Base-by-base conservation (phyloP, 2,113 vertebrate genomes). In the Prunella fulvescens region DNA sequence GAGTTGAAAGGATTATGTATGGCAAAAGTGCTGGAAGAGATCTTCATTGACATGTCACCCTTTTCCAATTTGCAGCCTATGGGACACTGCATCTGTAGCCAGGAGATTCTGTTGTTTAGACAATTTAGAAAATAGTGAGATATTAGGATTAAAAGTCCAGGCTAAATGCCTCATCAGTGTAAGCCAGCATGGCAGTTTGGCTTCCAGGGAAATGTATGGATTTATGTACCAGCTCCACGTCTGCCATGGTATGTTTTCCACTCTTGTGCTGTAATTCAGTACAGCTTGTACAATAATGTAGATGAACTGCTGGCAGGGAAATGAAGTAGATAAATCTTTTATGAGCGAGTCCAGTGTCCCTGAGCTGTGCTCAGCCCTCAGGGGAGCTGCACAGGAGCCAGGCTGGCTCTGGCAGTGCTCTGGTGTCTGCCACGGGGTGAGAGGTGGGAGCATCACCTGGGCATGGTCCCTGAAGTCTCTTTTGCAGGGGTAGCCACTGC, bases 251-350 rank as follows among this genome's bases (percentile, higher is more conserved):
- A 3, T 80, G 76, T 94, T 96, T 90, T 88, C 85, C 64, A 58
- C 85, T 82, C 9, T 28, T 51, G 92, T 73, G 74, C 53, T 86
- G 33, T 88, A 93, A 93, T 90, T 89, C 91, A 88, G 79, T 66
- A n/a, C 56, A 85, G 87, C 81, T 87, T 77, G 67, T 80, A 64
- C 51, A 83, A 47, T 86, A 57, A 90, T 70, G 79, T 47, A 50
- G 76, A 80, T 79, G 83, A 90, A 88, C 50, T 92, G 71, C 86
- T 83, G 94, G 82, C 86, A 85, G 85, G 87, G 91, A 96, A 95
- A 83, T 40, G 4, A 81, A 92, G 84, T 24, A 66, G 79, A 79
- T 87, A 57, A 94, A 95, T 94, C 74, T 62, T 92, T 70, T 39
- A 39, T 73, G 73, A 64, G 58, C 67, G 72, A 66, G 60, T 40